Percentiles rank a stretch among this genome's conserved stretches.
These are phyloP conservation scores for Tympanoctomys barrerae DNA, from an alignment of 2,797 vertebrate genomes.

Conservation along the genomic window DNA sequence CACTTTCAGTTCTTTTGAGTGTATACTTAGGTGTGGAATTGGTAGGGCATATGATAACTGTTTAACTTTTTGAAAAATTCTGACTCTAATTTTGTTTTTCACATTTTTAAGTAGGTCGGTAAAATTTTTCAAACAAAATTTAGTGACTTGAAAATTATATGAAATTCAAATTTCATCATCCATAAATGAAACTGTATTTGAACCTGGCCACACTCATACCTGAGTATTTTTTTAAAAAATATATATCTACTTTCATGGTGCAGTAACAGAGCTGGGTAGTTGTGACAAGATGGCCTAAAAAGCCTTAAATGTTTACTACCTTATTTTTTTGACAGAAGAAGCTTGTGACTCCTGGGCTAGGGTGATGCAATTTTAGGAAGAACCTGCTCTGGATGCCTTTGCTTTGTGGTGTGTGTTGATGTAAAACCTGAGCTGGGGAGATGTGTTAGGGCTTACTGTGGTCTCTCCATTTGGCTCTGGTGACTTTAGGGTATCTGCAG, in stretches of 20 bases:
- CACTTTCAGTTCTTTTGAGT: conserved; percentile 14
- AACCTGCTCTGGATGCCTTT: neutral
- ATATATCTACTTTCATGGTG: neutral
- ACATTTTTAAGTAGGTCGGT: neutral
- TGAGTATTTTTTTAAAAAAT: neutral
- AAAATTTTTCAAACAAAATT: neutral
- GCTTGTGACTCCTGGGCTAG: neutral
- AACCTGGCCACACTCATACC: neutral
- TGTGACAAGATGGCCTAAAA: neutral
- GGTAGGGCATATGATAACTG: neutral
- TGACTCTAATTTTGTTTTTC: neutral
- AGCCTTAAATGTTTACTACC: neutral
- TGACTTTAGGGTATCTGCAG: neutral
- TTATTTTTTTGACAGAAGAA: neutral
- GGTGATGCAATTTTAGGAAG: neutral
- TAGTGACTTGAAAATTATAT: neutral
- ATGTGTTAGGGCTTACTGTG: neutral
- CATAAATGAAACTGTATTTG: conserved; percentile 22
- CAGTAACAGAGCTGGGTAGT: conserved; percentile 20
- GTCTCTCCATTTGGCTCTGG: neutral
- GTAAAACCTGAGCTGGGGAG: neutral
- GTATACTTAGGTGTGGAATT: neutral
- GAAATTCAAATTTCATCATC: neutral
- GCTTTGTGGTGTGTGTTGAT: neutral
- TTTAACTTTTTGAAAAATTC: conserved; percentile 48